These are phyloP conservation scores for Cyanistes caeruleus DNA, from an alignment of 2,113 vertebrate species.

Conservation along the genomic window DNA sequence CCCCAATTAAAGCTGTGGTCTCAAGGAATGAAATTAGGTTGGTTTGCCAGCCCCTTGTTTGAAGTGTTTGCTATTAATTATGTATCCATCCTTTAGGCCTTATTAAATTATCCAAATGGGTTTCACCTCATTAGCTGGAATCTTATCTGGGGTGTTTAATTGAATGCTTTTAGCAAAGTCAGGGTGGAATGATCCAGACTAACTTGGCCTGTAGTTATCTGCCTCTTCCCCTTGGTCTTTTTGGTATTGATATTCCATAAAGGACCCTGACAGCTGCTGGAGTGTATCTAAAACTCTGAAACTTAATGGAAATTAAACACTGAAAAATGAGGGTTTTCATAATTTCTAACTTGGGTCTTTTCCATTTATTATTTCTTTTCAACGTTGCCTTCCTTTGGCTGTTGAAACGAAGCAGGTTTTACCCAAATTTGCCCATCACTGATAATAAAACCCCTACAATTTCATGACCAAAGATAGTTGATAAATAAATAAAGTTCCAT, in stretches of 20 bases:
- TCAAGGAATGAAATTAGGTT: neutral
- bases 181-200: neutral
- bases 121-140: neutral
- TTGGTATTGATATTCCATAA: neutral
- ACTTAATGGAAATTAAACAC: neutral
- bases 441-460: neutral
- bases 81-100: neutral
- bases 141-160: neutral
- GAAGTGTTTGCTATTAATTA: constrained; percentile 6
- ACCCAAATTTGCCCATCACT: neutral
- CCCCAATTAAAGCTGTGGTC: neutral
- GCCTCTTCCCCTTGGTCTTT: neutral
- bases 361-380: neutral
- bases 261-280: neutral
- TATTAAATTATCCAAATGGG: neutral
- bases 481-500: neutral
- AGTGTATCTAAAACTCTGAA: neutral
- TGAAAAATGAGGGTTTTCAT: neutral
- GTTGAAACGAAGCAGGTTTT: neutral
- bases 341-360: neutral
- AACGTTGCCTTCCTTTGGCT: neutral
- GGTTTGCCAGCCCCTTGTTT: neutral
- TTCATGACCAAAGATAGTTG: neutral
- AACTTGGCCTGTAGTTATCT: neutral
- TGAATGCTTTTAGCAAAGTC: neutral